phyloP scores from a whole-genome alignment of 2,797 vertebrate genomes.

The Anableps anableps region DNA sequence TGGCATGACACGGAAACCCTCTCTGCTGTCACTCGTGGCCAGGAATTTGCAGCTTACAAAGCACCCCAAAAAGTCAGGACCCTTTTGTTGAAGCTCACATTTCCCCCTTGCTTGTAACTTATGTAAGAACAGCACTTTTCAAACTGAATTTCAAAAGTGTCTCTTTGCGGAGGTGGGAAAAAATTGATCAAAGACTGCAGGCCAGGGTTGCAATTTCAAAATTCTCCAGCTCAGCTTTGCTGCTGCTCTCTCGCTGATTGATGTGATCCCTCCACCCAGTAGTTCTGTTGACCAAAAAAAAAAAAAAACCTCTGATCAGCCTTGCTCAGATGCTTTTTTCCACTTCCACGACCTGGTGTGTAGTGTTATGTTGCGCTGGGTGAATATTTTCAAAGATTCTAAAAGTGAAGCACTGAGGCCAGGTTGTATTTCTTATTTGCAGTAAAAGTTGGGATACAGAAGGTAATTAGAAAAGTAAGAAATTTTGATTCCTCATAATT shows the following conservation, averaged over 20 bases:
- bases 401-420: background rate
- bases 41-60: background rate
- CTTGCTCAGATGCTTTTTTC: background rate
- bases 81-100: background rate
- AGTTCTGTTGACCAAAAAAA: slow-evolving; percentile 4
- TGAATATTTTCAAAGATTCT: background rate
- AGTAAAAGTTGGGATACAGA: background rate
- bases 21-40: background rate
- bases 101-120: background rate
- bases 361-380: background rate
- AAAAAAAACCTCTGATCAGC: slow-evolving; percentile 16
- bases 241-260: slow-evolving; percentile 6
- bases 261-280: slow-evolving; percentile 17
- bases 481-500: background rate
- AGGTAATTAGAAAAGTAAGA: background rate
- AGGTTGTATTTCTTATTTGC: background rate
- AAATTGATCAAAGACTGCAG: slow-evolving; percentile 29
- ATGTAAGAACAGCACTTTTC: slow-evolving; percentile 11
- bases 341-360: background rate
- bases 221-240: slow-evolving; percentile 17
- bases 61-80: background rate
- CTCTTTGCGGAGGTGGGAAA: slow-evolving; percentile 9
- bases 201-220: slow-evolving; percentile 27
- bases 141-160: slow-evolving; percentile 15
- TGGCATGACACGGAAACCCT: background rate